Evolutionary conservation across 2,113 vertebrate genomes (phyloP), one percentile per base, ranked within the genome.

Genomic region (Oryzias woworae): DNA sequence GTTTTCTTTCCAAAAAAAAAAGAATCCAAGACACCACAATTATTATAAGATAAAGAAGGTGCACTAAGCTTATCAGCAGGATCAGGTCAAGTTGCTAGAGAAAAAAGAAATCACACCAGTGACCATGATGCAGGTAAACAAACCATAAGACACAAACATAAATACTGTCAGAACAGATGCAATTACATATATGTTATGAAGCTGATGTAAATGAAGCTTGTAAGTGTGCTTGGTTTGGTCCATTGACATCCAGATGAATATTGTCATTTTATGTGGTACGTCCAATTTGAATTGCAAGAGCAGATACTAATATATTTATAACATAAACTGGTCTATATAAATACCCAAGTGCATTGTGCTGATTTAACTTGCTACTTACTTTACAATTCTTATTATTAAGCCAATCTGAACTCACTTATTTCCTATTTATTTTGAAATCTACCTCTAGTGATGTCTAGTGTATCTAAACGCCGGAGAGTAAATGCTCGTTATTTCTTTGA

Each of bases 211-310:
- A 70, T 85, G 70, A 84, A 86, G 82, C 84, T 69, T 75, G 68
- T 85, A 64, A 70, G 62, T 88, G 83, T 91, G 83, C 73, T 85
- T 88, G 68, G 73, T 90, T 92, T 91, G 88, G 90, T 90, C 90
- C 89, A 83, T 66, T 83, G 59, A 82, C 78, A 83, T 69, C 56
- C 67, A 65, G 77, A 78, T 71, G 69, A 83, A 79, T 81, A 85
- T 58, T 68, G 69, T 69, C n/a, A 10, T 68, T 46, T 72, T 50
- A 57, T 70, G 36, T 75, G 50, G 23, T 68, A 56, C 23, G 59
- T 66, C 62, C 53, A 31, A 66, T 68, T 67, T 80, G 20, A 72
- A 58, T 62, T 56, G 53, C 69, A 54, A 79, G 69, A 78, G 56
- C 62, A 63, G 61, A 81, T 75, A 63, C 60, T 80, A 57, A 72